Base-by-base conservation (phyloP, 2,797 vertebrate species). In the Pseudotriccus pelzelni region DNA sequence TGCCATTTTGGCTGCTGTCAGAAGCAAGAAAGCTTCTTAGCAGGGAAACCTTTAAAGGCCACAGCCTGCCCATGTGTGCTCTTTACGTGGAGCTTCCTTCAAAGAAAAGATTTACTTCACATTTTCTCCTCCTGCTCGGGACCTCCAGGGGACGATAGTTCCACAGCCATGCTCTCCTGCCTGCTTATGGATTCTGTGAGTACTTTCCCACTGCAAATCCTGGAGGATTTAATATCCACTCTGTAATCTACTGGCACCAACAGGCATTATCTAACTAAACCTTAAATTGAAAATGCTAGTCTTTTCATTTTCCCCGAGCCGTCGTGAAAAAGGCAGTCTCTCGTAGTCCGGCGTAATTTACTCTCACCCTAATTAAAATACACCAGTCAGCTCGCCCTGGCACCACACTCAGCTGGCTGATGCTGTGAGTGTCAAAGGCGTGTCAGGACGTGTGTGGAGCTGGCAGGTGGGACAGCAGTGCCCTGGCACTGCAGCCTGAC, bases 211-310 rank as follows among this genome's bases (percentile, higher is more conserved):
- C 27, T 85, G 97, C 97, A 97, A 98, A 98, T 98, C 98, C 97
- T 90, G 90, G 81, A 95, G 98, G 98, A 98, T 97, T 98, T 97
- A 98, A 98, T 97, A 98, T 98, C 98, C 98, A 97, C 95, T 97
- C 97, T 97, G 95, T 98, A 98, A 98, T 98, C 98, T 98, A 97
- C 96, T 97, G 97, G 97, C 97, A 98, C 97, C 97, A 94, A 96
- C 92, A 97, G 97, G 97, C 96, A 98, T 98, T 98, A 98, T 97
- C 97, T 97, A 98, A 97, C 97, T 97, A 97, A 98, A 98, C 96
- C 97, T 97, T 96, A 97, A 98, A 98, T 97, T 98, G 97, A 97
- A 98, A 98, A 96, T 90, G 97, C 93, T 95, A 96, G 69, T 90
- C 95, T 97, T 96, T 92, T 91, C 93, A 75, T 96, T 97, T 95